These are phyloP conservation scores for Peromyscus maniculatus DNA, from an alignment of 2,113 vertebrate genomes.

Conservation along the genomic window DNA sequence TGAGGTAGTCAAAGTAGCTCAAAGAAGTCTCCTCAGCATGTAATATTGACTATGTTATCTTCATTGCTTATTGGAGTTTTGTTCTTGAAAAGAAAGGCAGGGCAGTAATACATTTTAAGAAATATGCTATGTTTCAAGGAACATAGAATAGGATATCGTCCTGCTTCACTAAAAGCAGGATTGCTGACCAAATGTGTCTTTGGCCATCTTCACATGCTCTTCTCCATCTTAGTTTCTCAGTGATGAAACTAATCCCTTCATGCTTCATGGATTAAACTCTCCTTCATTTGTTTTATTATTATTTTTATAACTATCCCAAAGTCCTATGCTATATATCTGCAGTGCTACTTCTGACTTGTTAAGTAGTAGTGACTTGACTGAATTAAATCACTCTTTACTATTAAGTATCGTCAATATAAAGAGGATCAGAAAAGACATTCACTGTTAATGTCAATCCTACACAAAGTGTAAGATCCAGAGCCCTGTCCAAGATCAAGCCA, in stretches of 20 bases:
- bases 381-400: neutral
- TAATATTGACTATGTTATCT: neutral
- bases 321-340: neutral
- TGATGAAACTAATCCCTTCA: neutral
- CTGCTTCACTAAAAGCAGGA: neutral
- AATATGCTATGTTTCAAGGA: neutral
- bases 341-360: neutral
- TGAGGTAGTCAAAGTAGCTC: neutral
- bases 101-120: neutral
- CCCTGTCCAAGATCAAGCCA: neutral
- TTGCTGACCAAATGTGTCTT: neutral
- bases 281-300: neutral
- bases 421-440: neutral
- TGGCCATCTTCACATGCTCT: neutral
- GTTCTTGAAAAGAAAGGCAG: neutral
- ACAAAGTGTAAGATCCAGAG: neutral
- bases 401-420: neutral
- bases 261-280: neutral
- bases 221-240: neutral
- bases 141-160: neutral
- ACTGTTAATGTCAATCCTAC: neutral
- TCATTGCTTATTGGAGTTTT: neutral
- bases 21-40: neutral
- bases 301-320: neutral
- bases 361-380: neutral